phyloP scores from a whole-genome alignment of 35 echinoderm and acorn worm species.

The Hemicentrotus pulcherrimus region DNA sequence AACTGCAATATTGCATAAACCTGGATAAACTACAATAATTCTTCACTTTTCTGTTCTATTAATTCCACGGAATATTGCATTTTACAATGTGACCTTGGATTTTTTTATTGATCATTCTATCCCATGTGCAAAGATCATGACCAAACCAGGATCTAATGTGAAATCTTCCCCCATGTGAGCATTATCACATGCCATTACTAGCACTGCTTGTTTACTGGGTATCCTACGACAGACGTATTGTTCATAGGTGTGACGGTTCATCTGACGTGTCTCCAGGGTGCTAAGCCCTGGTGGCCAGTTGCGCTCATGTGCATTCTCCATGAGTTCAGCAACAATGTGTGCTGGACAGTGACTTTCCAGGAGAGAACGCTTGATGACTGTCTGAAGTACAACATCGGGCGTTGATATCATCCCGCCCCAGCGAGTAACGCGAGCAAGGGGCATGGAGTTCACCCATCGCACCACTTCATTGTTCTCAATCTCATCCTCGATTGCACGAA shows the following conservation, averaged over 20 bases:
- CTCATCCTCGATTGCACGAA: conserved; percentile 98
- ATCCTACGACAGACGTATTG: conserved; percentile 94
- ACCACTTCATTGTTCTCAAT: conserved; percentile 95
- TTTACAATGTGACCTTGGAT: background rate
- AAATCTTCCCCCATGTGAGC: conserved; percentile 94
- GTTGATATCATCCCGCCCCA: conserved; percentile 99
- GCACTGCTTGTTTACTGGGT: conserved; percentile 95
- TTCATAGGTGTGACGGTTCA: conserved; percentile 96
- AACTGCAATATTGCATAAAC: background rate
- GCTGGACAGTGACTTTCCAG: conserved; percentile 87
- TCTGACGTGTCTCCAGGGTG: conserved; percentile 92
- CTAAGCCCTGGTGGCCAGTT: conserved; percentile 94
- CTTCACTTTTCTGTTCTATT: background rate
- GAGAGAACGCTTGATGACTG: conserved; percentile 97
- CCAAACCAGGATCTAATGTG: conserved; percentile 88
- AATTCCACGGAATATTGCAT: background rate
- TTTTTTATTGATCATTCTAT: conserved; percentile 70
- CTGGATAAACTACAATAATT: background rate
- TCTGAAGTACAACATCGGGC: conserved; percentile 92
- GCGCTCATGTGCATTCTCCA: conserved; percentile 98
- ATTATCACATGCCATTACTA: conserved; percentile 97
- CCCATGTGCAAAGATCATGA: conserved; percentile 99
- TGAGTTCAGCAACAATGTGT: conserved; percentile 89
- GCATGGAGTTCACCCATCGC: conserved; percentile 94
- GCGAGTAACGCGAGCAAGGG: conserved; percentile 83